phyloP scores from a whole-genome alignment of 2,113 vertebrate genomes.

The Panthera leo region DNA sequence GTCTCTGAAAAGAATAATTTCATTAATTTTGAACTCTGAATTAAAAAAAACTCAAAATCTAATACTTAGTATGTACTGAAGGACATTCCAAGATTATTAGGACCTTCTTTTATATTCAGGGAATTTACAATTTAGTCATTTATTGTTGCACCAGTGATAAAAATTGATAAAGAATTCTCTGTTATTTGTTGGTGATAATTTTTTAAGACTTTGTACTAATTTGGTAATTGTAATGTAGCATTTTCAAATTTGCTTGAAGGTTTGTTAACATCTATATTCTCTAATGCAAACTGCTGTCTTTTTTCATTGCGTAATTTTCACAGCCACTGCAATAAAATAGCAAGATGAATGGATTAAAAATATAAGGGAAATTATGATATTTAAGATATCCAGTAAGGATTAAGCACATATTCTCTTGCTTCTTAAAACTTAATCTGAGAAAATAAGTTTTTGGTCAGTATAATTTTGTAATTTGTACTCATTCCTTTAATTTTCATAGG shows the following conservation, averaged over 20 bases:
- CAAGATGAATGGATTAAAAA: constrained; percentile 45
- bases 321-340: neutral
- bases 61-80: constrained; percentile 22
- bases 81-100: constrained; percentile 9
- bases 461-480: constrained; percentile 40
- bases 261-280: neutral
- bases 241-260: constrained; percentile 14
- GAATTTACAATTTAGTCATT: constrained; percentile 37
- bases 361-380: neutral
- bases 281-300: neutral
- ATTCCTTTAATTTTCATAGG: constrained; percentile 31
- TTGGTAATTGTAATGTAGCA: constrained; percentile 7
- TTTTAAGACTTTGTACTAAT: constrained; percentile 32
- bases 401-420: neutral
- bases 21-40: constrained; percentile 25
- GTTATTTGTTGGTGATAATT: neutral
- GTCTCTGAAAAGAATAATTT: constrained; percentile 40
- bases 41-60: constrained; percentile 8
- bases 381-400: constrained; percentile 22
- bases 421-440: neutral
- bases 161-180: constrained; percentile 5
- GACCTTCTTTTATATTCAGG: neutral
- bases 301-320: constrained; percentile 30
- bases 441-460: neutral
- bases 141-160: constrained; percentile 18